A percentile compares a stretch with the other conserved stretches of the same genome.
Conservation (phyloP, 2,113 vertebrate genomes). For the Sciurus niger region DNA sequence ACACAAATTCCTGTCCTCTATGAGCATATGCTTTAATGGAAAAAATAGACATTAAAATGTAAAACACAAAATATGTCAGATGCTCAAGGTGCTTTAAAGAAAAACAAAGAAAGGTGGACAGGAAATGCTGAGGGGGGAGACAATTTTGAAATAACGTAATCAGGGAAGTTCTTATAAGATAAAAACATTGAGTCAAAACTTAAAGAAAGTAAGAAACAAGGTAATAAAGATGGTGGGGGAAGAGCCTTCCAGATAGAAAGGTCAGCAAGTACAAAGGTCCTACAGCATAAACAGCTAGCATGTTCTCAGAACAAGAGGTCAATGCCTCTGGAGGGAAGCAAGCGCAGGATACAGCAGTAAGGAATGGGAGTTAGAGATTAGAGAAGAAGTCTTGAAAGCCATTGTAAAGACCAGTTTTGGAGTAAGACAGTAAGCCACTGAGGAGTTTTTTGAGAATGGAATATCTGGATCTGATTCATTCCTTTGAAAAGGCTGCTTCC, state of each 20-base stretch:
- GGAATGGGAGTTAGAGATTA: neutral
- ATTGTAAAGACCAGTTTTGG: neutral
- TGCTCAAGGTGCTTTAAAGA: neutral
- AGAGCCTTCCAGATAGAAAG: neutral
- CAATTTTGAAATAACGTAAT: slow-evolving; percentile 41
- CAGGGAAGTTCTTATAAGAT: neutral
- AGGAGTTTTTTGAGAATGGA: neutral
- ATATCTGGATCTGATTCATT: neutral
- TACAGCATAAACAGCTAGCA: neutral
- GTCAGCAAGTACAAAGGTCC: neutral
- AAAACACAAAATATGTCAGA: neutral
- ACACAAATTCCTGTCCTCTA: neutral
- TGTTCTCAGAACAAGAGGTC: neutral
- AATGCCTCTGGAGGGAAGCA: neutral
- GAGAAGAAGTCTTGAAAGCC: neutral
- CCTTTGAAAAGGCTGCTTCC: neutral
- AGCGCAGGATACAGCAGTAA: neutral
- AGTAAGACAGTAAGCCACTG: neutral
- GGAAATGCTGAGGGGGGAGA: neutral
- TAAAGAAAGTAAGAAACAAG: slow-evolving; percentile 33
- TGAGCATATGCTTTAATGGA: neutral
- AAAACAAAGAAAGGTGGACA: neutral
- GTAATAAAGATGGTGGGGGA: neutral
- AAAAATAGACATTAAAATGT: neutral
- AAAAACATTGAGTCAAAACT: neutral